Base-by-base conservation (phyloP, 2,888 invertebrate species). In the Nemoura dubitans region DNA sequence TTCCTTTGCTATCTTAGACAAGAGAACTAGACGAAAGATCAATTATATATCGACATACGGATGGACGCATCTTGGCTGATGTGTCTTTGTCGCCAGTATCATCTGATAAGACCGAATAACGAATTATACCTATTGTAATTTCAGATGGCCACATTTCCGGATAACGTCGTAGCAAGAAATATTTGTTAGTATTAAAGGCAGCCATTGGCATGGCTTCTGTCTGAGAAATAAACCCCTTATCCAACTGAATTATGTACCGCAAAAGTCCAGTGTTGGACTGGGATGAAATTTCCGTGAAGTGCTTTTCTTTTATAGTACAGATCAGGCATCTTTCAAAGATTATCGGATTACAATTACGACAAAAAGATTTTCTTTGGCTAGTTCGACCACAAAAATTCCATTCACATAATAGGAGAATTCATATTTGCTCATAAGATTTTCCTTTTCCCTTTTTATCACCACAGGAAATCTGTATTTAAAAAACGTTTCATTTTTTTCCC, bases 401-500 rank as follows among this genome's bases (percentile, higher is more conserved):
- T 78, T 78, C 78, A 78, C 21, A 76, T 78, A 78, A 27, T 21
- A 59, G 16, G 16, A 59, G 59, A 59, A n/a, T 59, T 59, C 28
- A 78, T 78, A 78, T 78, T 78, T 78, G n/a, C 78, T 26, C 28
- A 26, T 78, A 27, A 78, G 78, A 78, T 28, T 28, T 78, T 78
- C 78, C 78, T 78, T 26, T 78, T 59, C 21, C 59, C 59, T 59
- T 59, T 78, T 78, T 78, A 78, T 78, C 78, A 78, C 28, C 28
- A 27, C 16, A 25, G 27, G 28, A 78, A 78, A 78, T 78, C 78
- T 78, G 26, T 78, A 78, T 28, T 78, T 78, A 78, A 78, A 78
- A 78, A 78, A 27, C 26, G 16, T 78, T 28, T 26, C 25, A 78
- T 27, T 78, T 78, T 27, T 78, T 78, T 28, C 26, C 28, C 78